Evolutionary conservation across 2,888 invertebrate genomes (phyloP), one percentile per base, ranked within the genome.

Genomic region (Drosophila meridiana): DNA sequence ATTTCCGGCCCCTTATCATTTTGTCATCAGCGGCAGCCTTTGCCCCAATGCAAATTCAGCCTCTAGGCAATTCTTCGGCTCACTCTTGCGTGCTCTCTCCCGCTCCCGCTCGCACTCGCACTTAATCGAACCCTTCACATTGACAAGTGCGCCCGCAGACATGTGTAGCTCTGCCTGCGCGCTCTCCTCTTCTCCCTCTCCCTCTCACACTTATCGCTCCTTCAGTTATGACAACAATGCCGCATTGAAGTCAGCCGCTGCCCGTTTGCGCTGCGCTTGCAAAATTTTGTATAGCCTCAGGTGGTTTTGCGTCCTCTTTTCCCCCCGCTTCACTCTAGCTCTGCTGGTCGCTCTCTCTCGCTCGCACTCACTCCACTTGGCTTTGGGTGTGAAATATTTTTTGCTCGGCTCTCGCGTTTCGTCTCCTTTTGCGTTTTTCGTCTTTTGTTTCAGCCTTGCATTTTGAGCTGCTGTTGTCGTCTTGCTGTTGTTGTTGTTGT

Each of bases 71-170:
- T 69, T 66, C 50, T 43, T 55, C 34, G 11, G 32, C 36, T 30
- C 34, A 26, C 38, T 20, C 36, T 11, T 26, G 40, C 36, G 40
- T 20, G 20, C 20, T 20, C 36, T 11, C 30, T 45, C 36, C 45
- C 40, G 38, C 30, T 45, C 36, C 45, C 40, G 38, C 53, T 43
- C 55, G 32, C 52, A 47, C 72, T 63, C 81, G 64, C 78, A 69
- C 64, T 68, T 57, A 81, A 78, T 82, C 78, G 73, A 78, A 82
- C 59, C 50, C 83, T 64, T 73, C 79, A 67, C 69, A 74, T 71
- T 79, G 79, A 80, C 80, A 80, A 74, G 80, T 82, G 78, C 56
- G 82, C 78, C 79, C 74, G 74, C 64, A 76, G 79, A 61, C 81
- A 73, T 66, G 48, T 70, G 59, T 68, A 43, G 28, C 30, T 53